These are phyloP conservation scores for Dicyrtomina minuta DNA, from an alignment of 2,888 invertebrate genomes.

Conservation along the genomic window DNA sequence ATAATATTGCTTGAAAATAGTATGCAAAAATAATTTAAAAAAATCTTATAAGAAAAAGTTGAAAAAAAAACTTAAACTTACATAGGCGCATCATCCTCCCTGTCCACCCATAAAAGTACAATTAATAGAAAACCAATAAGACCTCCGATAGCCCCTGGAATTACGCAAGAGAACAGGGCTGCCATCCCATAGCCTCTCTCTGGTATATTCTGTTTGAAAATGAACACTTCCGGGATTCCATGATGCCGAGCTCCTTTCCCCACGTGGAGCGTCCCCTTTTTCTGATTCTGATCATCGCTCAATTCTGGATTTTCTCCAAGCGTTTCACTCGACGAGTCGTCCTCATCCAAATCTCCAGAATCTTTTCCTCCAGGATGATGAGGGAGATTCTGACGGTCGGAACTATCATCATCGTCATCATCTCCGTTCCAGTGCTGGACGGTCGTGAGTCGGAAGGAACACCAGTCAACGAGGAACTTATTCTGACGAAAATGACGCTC, in stretches of 20 bases:
- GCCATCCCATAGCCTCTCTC: conserved; percentile 46
- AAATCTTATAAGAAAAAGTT: no score
- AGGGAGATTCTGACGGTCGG: conserved; percentile 2
- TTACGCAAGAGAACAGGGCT: conserved; percentile 42
- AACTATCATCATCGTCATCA: conserved; percentile 14
- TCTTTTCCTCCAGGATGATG: not conserved
- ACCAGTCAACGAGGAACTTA: conserved; percentile 83
- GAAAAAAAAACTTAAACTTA: no score
- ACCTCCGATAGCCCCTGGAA: conserved; percentile 49
- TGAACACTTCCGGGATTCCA: conserved; percentile 33
- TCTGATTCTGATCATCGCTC: conserved; percentile 21
- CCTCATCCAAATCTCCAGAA: no score
- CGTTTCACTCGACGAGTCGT: conserved; percentile 12
- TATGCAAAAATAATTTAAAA: no score
- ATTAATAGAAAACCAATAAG: conserved; percentile 50
- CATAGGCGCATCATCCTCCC: conserved; percentile 50
- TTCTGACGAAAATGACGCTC: conserved; percentile 78
- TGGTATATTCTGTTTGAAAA: conserved; percentile 45
- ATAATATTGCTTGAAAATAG: no score
- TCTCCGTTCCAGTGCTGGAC: conserved; percentile 16
- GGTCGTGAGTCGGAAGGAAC: conserved; percentile 69
- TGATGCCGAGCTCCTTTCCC: conserved; percentile 1
- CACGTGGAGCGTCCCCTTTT: not conserved
- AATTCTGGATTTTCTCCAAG: conserved; percentile 20
- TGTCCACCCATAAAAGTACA: conserved; percentile 48